phyloP scores from a whole-genome alignment of 2,113 vertebrate genomes.

The Hyperoodon ampullatus region DNA sequence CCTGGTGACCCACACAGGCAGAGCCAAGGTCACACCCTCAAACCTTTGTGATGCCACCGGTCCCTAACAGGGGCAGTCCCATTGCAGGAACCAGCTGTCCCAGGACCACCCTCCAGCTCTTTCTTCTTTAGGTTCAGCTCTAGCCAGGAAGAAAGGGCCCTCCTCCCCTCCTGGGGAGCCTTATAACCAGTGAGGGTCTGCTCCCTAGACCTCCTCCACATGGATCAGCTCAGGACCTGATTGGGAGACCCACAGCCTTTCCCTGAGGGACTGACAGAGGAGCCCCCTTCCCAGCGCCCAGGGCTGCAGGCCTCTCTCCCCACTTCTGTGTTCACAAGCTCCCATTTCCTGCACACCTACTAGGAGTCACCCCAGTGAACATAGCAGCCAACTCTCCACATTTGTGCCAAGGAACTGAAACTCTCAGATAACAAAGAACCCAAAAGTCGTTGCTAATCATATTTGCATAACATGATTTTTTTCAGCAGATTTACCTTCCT shows the following conservation, averaged over 20 bases:
- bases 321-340: background rate
- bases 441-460: conserved; percentile 76
- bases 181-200: background rate
- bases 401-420: conserved; percentile 53
- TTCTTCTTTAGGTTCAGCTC: background rate
- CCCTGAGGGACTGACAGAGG: background rate
- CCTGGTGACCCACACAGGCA: background rate
- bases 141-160: background rate
- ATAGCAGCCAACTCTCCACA: background rate
- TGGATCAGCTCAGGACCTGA: background rate
- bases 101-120: background rate
- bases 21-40: background rate
- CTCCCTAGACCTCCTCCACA: background rate
- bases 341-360: background rate
- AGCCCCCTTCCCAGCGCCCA: background rate
- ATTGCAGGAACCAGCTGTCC: background rate
- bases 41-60: background rate
- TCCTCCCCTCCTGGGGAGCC: background rate
- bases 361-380: background rate
- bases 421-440: conserved; percentile 67
- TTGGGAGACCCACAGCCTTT: background rate
- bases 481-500: conserved; percentile 78
- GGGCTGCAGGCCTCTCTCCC: background rate
- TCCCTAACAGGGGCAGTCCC: background rate
- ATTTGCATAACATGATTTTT: conserved; percentile 74